These are phyloP conservation scores for Aelia acuminata DNA, from an alignment of 2,888 invertebrate species.

Conservation along the genomic window DNA sequence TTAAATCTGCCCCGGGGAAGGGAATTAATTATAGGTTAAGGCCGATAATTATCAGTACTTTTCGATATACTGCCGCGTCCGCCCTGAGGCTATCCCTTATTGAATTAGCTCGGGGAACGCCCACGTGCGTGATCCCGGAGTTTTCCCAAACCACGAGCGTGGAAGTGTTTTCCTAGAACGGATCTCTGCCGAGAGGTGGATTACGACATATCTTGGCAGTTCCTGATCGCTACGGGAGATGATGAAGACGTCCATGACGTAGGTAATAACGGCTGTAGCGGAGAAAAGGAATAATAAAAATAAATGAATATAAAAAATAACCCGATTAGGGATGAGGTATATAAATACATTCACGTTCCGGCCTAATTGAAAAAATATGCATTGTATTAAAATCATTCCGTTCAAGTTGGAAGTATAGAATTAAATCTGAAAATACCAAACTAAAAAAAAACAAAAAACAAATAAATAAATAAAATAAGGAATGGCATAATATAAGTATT, in stretches of 20 bases:
- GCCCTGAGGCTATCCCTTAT: slow-evolving; percentile 7
- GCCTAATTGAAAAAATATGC: not conserved
- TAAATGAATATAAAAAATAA: not conserved
- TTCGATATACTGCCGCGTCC: slow-evolving; percentile 43
- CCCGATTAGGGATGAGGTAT: not conserved
- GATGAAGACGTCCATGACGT: not conserved
- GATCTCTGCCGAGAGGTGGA: not conserved
- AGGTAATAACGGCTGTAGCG: not conserved
- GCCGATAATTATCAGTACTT: slow-evolving; percentile 46
- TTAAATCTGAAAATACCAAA: too few relatives aligned
- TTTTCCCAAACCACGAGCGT: not conserved
- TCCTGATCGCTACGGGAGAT: not conserved
- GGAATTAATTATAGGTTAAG: slow-evolving; percentile 33
- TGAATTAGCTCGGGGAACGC: slow-evolving; percentile 48
- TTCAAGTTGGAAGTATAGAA: too few relatives aligned
- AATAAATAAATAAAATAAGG: too few relatives aligned
- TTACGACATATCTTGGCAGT: not conserved
- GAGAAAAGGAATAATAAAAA: not conserved
- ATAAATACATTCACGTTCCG: not conserved
- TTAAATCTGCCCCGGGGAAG: slow-evolving; percentile 21
- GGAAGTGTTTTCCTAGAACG: slow-evolving; percentile 30
- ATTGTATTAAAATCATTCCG: too few relatives aligned
- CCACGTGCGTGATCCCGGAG: slow-evolving; percentile 51
- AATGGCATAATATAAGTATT: too few relatives aligned
- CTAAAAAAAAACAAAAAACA: too few relatives aligned